phyloP scores from a whole-genome alignment of 1,140 invertebrate genomes.

The Tribolium castaneum region DNA sequence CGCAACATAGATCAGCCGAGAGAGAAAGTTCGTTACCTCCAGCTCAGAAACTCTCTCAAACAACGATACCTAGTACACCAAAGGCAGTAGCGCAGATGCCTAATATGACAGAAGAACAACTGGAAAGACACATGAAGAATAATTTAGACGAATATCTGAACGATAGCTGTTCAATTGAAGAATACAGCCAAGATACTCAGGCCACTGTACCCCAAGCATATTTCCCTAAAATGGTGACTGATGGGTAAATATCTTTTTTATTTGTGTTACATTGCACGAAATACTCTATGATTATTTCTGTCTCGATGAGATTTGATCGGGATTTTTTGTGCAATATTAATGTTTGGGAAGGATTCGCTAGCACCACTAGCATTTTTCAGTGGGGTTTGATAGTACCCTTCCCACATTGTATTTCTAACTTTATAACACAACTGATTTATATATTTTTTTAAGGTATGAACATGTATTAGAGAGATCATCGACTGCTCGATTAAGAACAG shows the following conservation, averaged over 20 bases:
- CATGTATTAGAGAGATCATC: constrained; percentile 61
- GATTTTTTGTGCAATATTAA: constrained; percentile 51
- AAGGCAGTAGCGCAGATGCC: constrained; percentile 26
- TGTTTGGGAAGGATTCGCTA: constrained; percentile 52
- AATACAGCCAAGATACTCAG: constrained; percentile 55
- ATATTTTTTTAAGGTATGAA: constrained; percentile 53
- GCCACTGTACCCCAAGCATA: constrained; percentile 46
- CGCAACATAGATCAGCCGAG: constrained; percentile 65
- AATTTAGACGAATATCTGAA: constrained; percentile 59
- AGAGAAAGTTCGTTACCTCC: background rate
- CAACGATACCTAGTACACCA: constrained; percentile 6
- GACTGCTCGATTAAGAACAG: constrained; percentile 61
- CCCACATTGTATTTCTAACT: constrained; percentile 36
- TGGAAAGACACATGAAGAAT: constrained; percentile 56
- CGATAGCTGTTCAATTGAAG: constrained; percentile 52
- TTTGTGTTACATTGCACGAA: constrained; percentile 1
- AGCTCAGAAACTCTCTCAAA: background rate
- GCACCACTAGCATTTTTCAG: constrained; percentile 50
- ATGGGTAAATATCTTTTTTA: constrained; percentile 50
- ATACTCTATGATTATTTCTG: background rate
- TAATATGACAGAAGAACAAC: constrained; percentile 56
- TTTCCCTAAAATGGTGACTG: constrained; percentile 50
- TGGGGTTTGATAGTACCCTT: constrained; percentile 55
- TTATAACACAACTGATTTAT: background rate
- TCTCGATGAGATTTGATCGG: background rate